Conservation (phyloP, 2,888 invertebrate species). For the Acleris literana region DNA sequence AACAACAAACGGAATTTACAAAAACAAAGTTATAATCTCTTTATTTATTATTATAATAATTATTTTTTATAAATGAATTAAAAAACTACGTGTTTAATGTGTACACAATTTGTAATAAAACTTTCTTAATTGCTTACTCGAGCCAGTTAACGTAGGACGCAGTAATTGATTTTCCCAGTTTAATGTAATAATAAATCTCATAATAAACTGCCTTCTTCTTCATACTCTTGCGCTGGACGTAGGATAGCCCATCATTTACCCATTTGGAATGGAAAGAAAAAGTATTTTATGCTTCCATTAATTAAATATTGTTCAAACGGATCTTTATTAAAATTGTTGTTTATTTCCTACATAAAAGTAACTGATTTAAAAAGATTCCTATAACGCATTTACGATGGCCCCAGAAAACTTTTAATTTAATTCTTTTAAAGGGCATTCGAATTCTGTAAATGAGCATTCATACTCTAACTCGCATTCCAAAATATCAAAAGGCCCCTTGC, state of each 20-base stretch:
- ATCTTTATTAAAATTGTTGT: no score
- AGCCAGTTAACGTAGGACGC: conserved; percentile 12
- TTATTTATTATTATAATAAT: no score
- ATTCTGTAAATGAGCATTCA: neutral
- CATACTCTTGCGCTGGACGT: neutral
- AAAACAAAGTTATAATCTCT: no score
- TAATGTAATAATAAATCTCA: conserved; percentile 25
- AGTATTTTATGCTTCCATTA: neutral
- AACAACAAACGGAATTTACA: no score
- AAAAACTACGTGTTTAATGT: neutral
- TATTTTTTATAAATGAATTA: no score
- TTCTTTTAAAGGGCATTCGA: no score
- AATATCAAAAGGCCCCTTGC: conserved; percentile 6
- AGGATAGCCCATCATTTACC: neutral
- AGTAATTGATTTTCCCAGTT: conserved; percentile 31
- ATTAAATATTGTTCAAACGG: no score
- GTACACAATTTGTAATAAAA: conserved; percentile 19
- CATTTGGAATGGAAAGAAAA: conserved; percentile 8
- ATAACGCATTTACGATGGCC: no score
- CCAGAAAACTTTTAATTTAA: no score
- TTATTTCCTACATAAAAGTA: no score
- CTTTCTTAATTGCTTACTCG: conserved; percentile 22
- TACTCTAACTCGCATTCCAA: conserved; percentile 1
- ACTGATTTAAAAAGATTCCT: no score
- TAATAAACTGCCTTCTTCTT: conserved; percentile 23